Evolutionary conservation across 2,888 invertebrate genomes (phyloP), one percentile per base, ranked within the genome.

Genomic region (Steinernema hermaphroditum): DNA sequence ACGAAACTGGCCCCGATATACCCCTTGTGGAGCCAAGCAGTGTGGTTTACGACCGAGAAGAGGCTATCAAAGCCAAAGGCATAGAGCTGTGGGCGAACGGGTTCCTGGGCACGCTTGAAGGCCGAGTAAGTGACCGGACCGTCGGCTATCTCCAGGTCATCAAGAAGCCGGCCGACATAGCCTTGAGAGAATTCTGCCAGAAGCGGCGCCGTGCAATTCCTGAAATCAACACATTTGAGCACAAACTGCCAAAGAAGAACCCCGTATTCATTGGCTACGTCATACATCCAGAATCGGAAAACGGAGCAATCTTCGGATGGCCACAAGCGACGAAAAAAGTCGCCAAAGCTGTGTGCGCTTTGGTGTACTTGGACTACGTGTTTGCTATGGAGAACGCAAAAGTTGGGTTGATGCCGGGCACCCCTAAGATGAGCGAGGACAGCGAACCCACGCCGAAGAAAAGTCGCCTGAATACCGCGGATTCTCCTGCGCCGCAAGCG

Each of bases 241-340:
- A 32, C 34, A 62, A 62, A 32, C 16, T 62, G 27, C 16, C 27
- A 2, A 62, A 62, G 14, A 22, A 19, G 16, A 12, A 16, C 12
- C 16, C 19, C 16, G 9, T 62, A 8, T 62, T 62, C n/a, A 27
- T 62, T 24, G 62, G 32, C 4, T 62, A 62, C 32, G 19, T 62
- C 6, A 29, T 32, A 2, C 62, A 29, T 16, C 4, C 32, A 22
- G 62, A 32, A 14, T 62, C 62, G 8, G 62, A 62, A 34, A 62
- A 62, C 62, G 62, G 62, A 62, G 62, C 62, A 16, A 62, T 62
- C 12, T 62, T 32, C 34, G 62, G 62, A 16, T 62, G 62, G 62
- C 62, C 62, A 4, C 62, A 62, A 32, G 32, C 2, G 32, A 27
- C 62, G 6, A 62, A 62, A 32, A 62, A 62, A 14, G 29, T 32